Base-by-base conservation (phyloP, 2,888 invertebrate species). In the Diplolepis rosae region DNA sequence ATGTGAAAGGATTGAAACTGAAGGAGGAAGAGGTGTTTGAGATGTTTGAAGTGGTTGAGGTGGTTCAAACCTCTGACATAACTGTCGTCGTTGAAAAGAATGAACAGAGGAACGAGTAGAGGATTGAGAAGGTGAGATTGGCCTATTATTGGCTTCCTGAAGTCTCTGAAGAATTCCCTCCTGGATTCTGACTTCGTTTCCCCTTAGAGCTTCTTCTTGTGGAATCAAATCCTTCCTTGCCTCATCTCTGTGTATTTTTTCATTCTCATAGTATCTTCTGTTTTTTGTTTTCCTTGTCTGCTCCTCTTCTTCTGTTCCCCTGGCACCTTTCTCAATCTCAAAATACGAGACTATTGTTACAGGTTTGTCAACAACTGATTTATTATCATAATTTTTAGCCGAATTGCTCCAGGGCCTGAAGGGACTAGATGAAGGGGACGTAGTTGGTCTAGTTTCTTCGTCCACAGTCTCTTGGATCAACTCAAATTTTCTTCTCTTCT, bases 351-450 rank as follows among this genome's bases (percentile, higher is more conserved):
- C 24, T 66, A 24, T 9, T 54, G 66, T 13, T 51, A 56, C 39
- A 39, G 61, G 39, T 61, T 69, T 68, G 24, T 18, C 22, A 24
- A 39, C 24, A 27, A n/a, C n/a, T n/a, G 18, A 56, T 18, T 80
- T 81, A 4, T 65, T 42, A 15, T 83, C 80, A n/a, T 22, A 48
- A 48, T 72, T 67, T 28, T 71, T 68, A 15, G 22, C 73, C 52
- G 66, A 71, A 51, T 77, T 79, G 72, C 92, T 93, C 94, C 94
- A 95, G 5, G 93, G 93, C 76, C 93, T 89, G 86, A 93, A 94
- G 1, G 90, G 92, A 71, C 85, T 87, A 1, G 91, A 90, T 0
- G 89, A 83, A 69, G 91, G 89, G 3, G 80, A 79, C 24, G 70
- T 73, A 13, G 74, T 78, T 0, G 81, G 80, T 56, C 83, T 73